Evolutionary conservation across 2,113 vertebrate species (phyloP).

Genomic region (Solea solea): DNA sequence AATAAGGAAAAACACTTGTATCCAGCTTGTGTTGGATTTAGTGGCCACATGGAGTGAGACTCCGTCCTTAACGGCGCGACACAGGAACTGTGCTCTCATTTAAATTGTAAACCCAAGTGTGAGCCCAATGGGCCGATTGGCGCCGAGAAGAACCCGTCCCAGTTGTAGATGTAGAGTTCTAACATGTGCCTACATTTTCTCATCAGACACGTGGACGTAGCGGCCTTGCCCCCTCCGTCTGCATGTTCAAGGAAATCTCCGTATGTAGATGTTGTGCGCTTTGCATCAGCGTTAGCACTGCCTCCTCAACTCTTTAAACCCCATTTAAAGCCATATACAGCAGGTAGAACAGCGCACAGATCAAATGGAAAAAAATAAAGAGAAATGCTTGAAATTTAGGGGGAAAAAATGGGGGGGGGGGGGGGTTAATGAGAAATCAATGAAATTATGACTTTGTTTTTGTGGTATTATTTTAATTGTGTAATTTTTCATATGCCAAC

Average conservation of each 20-base stretch:
- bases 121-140: slow-evolving; percentile 8
- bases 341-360: slow-evolving; percentile 36
- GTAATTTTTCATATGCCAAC: slow-evolving; percentile 70
- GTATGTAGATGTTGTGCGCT: slow-evolving; percentile 44
- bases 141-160: slow-evolving; percentile 30
- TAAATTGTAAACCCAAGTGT: neutral
- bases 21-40: slow-evolving; percentile 19
- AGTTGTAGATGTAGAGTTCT: slow-evolving; percentile 38
- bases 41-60: slow-evolving; percentile 19
- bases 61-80: slow-evolving; percentile 24
- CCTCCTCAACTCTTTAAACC: slow-evolving; percentile 63
- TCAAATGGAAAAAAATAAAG: slow-evolving; percentile 32
- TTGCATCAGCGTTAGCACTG: slow-evolving; percentile 46
- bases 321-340: slow-evolving; percentile 68
- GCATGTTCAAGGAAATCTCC: slow-evolving; percentile 49
- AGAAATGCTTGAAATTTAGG: slow-evolving; percentile 62
- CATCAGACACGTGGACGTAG: slow-evolving; percentile 29
- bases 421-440: slow-evolving; percentile 24
- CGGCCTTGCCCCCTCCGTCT: slow-evolving; percentile 43
- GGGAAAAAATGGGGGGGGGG: neutral
- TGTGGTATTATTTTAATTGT: slow-evolving; percentile 64
- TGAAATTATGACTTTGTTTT: slow-evolving; percentile 49
- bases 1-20: slow-evolving; percentile 31
- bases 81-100: slow-evolving; percentile 24
- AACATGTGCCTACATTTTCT: slow-evolving; percentile 42